Percentiles rank a stretch among this genome's conserved stretches.
Conservation (phyloP, 2,888 invertebrate species). For the Adelphocoris suturalis region DNA sequence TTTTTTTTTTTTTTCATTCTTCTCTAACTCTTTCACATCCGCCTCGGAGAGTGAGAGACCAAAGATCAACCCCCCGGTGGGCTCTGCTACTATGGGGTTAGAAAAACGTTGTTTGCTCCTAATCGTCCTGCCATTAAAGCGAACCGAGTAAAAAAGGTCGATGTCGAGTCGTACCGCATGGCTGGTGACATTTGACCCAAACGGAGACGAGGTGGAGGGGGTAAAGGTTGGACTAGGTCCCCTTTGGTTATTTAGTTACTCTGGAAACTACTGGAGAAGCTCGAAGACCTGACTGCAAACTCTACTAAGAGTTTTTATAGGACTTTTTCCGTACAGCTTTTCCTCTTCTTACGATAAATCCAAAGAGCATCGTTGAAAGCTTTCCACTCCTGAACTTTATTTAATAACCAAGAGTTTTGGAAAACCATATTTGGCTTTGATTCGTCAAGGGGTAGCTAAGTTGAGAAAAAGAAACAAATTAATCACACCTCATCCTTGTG, state of each 20-base stretch:
- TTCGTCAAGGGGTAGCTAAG: too few relatives aligned
- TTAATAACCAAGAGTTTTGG: background rate
- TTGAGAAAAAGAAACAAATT: too few relatives aligned
- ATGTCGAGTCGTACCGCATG: slow-evolving; percentile 47
- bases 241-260: slow-evolving; percentile 30
- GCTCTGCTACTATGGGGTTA: background rate
- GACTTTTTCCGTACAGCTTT: background rate
- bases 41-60: background rate
- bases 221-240: slow-evolving; percentile 41
- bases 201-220: background rate
- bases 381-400: background rate
- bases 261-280: background rate
- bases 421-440: too few relatives aligned
- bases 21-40: background rate
- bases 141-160: slow-evolving; percentile 36
- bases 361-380: background rate
- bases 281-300: slow-evolving; percentile 4
- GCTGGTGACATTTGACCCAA: slow-evolving; percentile 53
- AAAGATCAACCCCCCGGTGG: slow-evolving; percentile 8
- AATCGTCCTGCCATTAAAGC: slow-evolving; percentile 45
- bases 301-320: slow-evolving; percentile 1
- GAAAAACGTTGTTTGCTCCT: slow-evolving; percentile 20
- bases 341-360: background rate
- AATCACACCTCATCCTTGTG: too few relatives aligned
- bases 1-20: background rate